Evolutionary conservation across 1,140 invertebrate species (phyloP).

Genomic region (Arctopsyche grandis): DNA sequence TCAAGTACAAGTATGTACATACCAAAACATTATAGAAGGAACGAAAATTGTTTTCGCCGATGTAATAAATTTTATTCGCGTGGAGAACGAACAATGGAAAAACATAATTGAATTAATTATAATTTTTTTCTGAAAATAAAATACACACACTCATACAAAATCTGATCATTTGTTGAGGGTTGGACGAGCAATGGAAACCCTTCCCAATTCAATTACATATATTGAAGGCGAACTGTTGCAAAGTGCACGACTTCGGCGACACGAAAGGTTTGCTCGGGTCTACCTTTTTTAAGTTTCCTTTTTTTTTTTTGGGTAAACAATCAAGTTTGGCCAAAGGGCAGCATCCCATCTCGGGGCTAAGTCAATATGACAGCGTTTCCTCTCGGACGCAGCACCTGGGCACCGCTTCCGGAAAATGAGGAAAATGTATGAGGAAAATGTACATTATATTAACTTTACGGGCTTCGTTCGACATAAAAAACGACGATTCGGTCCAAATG

Average conservation of each 20-base stretch:
- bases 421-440: conserved; percentile 21
- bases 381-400: conserved; percentile 14
- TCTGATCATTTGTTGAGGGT: too few species aligned
- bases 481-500: too few species aligned
- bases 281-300: background rate
- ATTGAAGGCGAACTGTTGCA: background rate
- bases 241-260: background rate
- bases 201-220: background rate
- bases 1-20: too few species aligned
- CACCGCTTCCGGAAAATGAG: conserved; percentile 12
- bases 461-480: background rate
- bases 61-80: too few species aligned
- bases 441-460: conserved; percentile 14
- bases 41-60: too few species aligned
- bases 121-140: too few species aligned
- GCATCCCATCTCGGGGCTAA: conserved; percentile 19
- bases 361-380: conserved; percentile 33
- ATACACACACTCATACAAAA: too few species aligned
- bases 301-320: conserved; percentile 12
- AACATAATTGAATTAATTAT: too few species aligned
- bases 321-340: conserved; percentile 37
- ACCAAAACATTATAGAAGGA: too few species aligned
- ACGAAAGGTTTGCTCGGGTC: background rate
- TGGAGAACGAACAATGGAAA: too few species aligned
- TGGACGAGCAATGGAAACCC: too few species aligned